Conservation (phyloP, 2,888 invertebrate species). For the Amiota minor region DNA sequence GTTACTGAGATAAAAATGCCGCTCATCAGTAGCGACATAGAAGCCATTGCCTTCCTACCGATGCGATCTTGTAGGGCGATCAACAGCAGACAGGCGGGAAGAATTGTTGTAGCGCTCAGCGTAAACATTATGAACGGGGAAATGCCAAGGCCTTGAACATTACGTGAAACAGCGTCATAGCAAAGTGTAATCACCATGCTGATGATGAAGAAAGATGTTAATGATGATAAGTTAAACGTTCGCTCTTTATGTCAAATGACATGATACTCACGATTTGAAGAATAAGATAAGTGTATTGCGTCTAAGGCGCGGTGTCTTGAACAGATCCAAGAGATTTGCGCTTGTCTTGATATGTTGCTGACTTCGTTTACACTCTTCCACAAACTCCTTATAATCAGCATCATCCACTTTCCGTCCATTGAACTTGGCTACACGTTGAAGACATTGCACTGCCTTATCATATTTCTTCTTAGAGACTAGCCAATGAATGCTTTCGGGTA, state of each 20-base stretch:
- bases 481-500: conserved; percentile 78
- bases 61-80: conserved; percentile 72
- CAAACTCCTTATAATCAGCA: conserved; percentile 60
- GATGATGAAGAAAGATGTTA: conserved; percentile 8
- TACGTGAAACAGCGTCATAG: conserved; percentile 77
- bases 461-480: conserved; percentile 75
- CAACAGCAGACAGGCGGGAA: conserved; percentile 76
- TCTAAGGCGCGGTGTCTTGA: conserved; percentile 76
- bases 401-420: conserved; percentile 74
- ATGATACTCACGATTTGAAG: conserved; percentile 77
- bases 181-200: conserved; percentile 78
- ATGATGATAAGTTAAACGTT: background rate
- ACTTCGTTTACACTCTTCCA: conserved; percentile 61
- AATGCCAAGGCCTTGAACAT: conserved; percentile 76
- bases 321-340: conserved; percentile 74
- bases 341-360: conserved; percentile 50
- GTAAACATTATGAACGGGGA: conserved; percentile 77
- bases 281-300: conserved; percentile 74
- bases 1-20: conserved; percentile 75
- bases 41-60: conserved; percentile 76
- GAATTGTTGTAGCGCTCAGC: conserved; percentile 75
- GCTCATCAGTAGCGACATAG: conserved; percentile 75
- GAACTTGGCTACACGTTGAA: conserved; percentile 75
- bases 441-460: conserved; percentile 75
- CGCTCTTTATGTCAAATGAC: conserved; percentile 14